Base-by-base conservation (phyloP, 2,113 vertebrate genomes). In the Ceuthmochares aereus region DNA sequence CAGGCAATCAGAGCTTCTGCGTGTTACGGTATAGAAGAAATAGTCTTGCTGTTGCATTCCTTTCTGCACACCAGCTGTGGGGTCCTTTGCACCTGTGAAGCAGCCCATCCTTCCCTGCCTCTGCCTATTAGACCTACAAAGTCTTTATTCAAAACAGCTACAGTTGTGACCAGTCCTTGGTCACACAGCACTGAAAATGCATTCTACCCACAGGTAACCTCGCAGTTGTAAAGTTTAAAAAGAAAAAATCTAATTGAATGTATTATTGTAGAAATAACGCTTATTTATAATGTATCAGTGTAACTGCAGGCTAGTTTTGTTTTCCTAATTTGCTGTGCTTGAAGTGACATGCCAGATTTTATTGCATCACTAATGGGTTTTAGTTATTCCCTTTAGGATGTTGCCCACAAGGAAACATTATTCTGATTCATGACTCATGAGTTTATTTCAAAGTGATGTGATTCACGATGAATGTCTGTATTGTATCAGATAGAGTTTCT, bases 271-370 rank as follows among this genome's bases (percentile, higher is more conserved):
- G 47, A 84, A 94, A 72, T 93, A 93, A 94, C 89, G 88, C 93
- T 69, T 84, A 89, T 92, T 87, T 72, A 95, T 95, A 93, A 90
- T 89, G 54, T 92, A 94, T 92, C 88, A 92, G 79, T 79, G n/a
- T 96, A 90, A 93, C 95, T 96, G 83, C 84, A 89, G 96, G 96
- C 90, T 95, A 97, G 90, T 72, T 93, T 87, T 96, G 81, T 96
- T 96, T 95, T 90, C 68, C 91, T 95, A 52, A 95, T 91, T 97
- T 95, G 77, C 84, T 91, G 93, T 52, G 79, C 78, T 95, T 66
- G 60, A 84, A 76, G 93, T 93, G 95, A 95, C 94, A 85, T 93
- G 84, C 82, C 75, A 90, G 58, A 45, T 86, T 93, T 92, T 91
- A 90, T 96, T 91, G 72, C 45, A 90, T 95, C 81, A 93, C 62